Evolutionary conservation across 1,140 invertebrate species (phyloP).

Genomic region (Euborellia annulipes): DNA sequence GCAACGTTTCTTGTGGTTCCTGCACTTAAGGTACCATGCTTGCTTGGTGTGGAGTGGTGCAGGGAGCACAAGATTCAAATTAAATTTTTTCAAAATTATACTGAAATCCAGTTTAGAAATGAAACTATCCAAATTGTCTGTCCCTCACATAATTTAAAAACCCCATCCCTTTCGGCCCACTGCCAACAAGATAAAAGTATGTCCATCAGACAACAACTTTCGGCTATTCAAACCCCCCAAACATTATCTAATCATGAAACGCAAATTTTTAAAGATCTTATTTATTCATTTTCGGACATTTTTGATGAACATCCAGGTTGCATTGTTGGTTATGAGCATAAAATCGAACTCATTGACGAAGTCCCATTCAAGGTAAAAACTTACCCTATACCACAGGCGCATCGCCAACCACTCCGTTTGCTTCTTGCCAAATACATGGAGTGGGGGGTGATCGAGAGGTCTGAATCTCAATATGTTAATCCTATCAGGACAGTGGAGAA

Average conservation of each 20-base stretch:
- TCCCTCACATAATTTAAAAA: background rate
- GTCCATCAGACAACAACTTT: background rate
- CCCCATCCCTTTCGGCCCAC: background rate
- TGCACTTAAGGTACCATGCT: too few relatives aligned
- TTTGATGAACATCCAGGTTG: background rate
- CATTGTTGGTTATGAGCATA: slow-evolving; percentile 1
- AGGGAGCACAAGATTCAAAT: background rate
- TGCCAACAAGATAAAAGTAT: too few relatives aligned
- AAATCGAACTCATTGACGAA: background rate
- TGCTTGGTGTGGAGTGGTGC: background rate
- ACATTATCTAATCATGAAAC: background rate
- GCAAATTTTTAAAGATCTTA: background rate
- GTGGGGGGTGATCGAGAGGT: slow-evolving; percentile 14
- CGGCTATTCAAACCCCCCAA: background rate
- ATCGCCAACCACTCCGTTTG: slow-evolving; percentile 8
- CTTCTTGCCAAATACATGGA: slow-evolving; percentile 14
- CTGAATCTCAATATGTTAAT: slow-evolving; percentile 21
- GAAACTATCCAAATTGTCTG: background rate
- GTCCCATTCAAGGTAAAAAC: slow-evolving; percentile 7
- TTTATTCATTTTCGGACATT: background rate
- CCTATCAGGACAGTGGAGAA: slow-evolving; percentile 21
- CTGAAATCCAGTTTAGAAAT: background rate
- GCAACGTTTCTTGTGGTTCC: background rate
- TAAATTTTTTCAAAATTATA: background rate
- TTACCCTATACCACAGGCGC: slow-evolving; percentile 14